Base-by-base conservation (phyloP, 1,140 invertebrate species). In the Dreissena polymorpha region DNA sequence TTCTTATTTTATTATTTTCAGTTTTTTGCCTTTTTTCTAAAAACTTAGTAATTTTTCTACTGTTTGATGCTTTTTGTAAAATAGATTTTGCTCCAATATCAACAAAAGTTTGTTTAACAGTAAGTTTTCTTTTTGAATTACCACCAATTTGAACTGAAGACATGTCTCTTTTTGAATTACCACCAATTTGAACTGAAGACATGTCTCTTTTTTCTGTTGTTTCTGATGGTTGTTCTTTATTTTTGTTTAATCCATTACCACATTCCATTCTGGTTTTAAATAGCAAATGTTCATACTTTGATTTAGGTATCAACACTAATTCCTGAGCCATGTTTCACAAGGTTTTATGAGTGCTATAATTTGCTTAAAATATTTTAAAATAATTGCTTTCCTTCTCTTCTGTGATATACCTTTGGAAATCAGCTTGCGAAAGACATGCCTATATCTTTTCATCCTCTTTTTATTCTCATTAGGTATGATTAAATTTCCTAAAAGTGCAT, bases 241-340 rank as follows among this genome's bases (percentile, higher is more conserved):
- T 39, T 39, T 39, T 39, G 39, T 39, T 39, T 39, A 39, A 39
- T 39, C 39, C 39, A 39, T 39, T 39, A 39, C 39, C 39, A 39
- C 39, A 39, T 27, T 78, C 51, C 50, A 14, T 55, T 69, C 57
- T 55, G 51, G 53, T 16, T 80, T 80, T 70, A 50, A 21, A 55
- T 50, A 80, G 53, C 18, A 80, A 55, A 80, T 64, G 67, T 71
- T 80, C 68, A 72, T 80, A 80, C 57, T 80, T 70, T 18, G 55
- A 50, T 71, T 71, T 80, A 3, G 77, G 68, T 5, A 80, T 57
- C 8, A 79, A 49, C 49, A 79, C 67, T 79, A 79, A 70, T 79
- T 79, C 76, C 57, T 79, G 51, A 69, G 77, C 77, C 77, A 80
- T 80, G 12, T 72, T 57, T 69, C 65, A 69, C 53, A 71, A 29